These are phyloP conservation scores for Melieria picta DNA, from an alignment of 2,888 invertebrate genomes.

Conservation along the genomic window DNA sequence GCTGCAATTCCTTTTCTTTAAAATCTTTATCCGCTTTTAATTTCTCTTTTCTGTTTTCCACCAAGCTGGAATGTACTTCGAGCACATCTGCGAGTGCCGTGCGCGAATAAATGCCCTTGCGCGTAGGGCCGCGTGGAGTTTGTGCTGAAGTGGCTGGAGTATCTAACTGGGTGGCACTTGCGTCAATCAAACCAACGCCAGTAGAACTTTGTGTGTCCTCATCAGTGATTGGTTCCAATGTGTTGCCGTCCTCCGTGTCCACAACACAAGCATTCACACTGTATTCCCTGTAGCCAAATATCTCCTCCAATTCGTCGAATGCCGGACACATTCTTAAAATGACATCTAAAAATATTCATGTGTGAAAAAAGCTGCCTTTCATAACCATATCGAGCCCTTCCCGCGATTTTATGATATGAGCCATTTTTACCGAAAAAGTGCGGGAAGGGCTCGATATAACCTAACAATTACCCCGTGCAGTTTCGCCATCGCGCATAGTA, in stretches of 20 bases:
- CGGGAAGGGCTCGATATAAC: no score
- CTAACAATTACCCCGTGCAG: neutral
- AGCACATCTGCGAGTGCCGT: slow-evolving; percentile 18
- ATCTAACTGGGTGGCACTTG: neutral
- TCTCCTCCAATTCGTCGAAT: neutral
- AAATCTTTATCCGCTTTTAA: neutral
- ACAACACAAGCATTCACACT: neutral
- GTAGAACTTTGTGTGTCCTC: neutral
- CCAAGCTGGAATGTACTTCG: slow-evolving; percentile 12
- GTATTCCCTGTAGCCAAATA: neutral
- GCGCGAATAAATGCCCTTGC: slow-evolving; percentile 7
- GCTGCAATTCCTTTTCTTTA: neutral
- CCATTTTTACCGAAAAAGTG: no score
- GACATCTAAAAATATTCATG: neutral
- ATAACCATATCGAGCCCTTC: no score
- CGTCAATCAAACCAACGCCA: neutral
- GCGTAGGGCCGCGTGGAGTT: neutral
- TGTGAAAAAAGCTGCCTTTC: no score
- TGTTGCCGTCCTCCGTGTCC: neutral
- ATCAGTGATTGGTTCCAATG: neutral
- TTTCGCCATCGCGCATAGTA: neutral
- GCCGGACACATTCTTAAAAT: neutral
- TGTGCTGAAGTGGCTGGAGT: slow-evolving; percentile 4
- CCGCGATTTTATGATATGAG: no score
- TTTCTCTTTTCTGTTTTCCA: slow-evolving; percentile 7